These are phyloP conservation scores for Drosophila kanekoi DNA, from an alignment of 2,888 invertebrate species.

Conservation along the genomic window DNA sequence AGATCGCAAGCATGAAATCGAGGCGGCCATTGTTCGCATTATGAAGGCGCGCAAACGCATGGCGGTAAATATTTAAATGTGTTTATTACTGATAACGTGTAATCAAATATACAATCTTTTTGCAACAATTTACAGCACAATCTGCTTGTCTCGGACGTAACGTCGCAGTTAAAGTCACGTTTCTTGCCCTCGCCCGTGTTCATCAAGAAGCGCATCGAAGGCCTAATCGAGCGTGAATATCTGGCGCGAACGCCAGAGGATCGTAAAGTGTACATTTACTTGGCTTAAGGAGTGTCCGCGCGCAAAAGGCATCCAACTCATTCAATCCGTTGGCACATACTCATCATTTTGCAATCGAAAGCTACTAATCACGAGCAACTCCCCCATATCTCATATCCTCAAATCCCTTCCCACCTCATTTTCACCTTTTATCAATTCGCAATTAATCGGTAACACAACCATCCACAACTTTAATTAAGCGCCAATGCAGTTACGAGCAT, in stretches of 20 bases:
- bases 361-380: constrained; percentile 22
- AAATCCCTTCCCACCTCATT: constrained; percentile 1
- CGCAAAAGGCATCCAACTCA: constrained; percentile 12
- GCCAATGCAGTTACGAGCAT: constrained; percentile 31
- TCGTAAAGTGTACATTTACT: constrained; percentile 97
- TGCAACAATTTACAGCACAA: constrained; percentile 89
- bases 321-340: constrained; percentile 30
- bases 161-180: constrained; percentile 97
- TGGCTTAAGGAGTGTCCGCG: constrained; percentile 88
- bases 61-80: constrained; percentile 87
- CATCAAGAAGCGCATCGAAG: constrained; percentile 99
- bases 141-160: constrained; percentile 97
- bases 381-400: constrained; percentile 4
- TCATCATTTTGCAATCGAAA: constrained; percentile 31
- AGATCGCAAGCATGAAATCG: constrained; percentile 99
- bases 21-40: constrained; percentile 98
- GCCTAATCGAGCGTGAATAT: constrained; percentile 99
- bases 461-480: constrained; percentile 24
- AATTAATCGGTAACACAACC: constrained; percentile 22
- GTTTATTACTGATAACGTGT: not conserved
- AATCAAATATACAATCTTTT: not conserved
- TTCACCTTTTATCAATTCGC: constrained; percentile 18
- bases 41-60: constrained; percentile 99
- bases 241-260: constrained; percentile 98
- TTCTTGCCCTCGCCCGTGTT: constrained; percentile 99